Percentiles rank a stretch among this genome's conserved stretches.
Conservation (phyloP, 2,888 invertebrate genomes). For the Drosophila putrida region DNA sequence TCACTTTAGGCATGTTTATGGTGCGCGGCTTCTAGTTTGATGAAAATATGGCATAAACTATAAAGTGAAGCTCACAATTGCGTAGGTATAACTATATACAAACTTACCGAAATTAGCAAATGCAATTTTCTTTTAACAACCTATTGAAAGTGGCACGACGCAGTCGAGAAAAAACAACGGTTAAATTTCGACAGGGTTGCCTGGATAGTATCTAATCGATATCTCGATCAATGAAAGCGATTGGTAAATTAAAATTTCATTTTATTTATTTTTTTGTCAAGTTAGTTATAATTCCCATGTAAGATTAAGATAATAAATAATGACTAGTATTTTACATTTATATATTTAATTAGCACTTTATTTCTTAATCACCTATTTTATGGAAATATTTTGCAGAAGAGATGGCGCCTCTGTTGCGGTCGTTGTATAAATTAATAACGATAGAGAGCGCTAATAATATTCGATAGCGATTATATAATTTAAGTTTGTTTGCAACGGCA, state of each 20-base stretch:
- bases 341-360: neutral
- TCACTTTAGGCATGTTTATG: slow-evolving; percentile 17
- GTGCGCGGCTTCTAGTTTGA: neutral
- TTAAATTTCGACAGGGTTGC: neutral
- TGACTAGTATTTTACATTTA: neutral
- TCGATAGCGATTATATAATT: neutral
- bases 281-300: neutral
- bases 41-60: neutral
- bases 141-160: neutral
- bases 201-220: neutral
- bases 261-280: no score
- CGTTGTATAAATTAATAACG: neutral
- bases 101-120: neutral
- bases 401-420: neutral
- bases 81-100: neutral
- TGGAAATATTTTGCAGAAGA: neutral
- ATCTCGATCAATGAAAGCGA: neutral
- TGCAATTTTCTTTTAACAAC: no score
- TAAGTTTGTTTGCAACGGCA: no score
- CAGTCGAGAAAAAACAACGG: neutral
- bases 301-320: neutral
- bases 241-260: neutral
- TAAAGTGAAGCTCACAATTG: neutral
- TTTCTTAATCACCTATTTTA: neutral
- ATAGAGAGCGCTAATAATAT: neutral